Conservation (phyloP, 2,113 vertebrate species). For the Tenebrosternarchus preto region DNA sequence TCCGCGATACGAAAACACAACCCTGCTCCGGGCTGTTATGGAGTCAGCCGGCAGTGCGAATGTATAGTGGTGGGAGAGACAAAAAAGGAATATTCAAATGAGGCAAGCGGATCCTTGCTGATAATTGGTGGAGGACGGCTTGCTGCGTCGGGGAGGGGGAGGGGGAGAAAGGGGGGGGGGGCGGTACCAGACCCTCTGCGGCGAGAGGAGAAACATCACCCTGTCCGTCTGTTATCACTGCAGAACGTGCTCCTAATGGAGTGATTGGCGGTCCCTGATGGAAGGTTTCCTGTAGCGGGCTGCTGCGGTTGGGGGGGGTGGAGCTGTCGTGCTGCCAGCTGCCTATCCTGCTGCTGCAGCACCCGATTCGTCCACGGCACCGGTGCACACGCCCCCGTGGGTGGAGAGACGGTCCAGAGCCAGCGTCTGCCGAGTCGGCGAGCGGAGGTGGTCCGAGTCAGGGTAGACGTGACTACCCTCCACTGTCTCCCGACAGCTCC, state of each 20-base stretch:
- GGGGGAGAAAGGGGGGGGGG: not conserved
- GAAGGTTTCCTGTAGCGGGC: slow-evolving; percentile 42
- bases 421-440: not conserved
- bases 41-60: slow-evolving; percentile 32
- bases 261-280: slow-evolving; percentile 62
- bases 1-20: slow-evolving; percentile 40
- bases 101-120: not conserved
- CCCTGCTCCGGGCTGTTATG: slow-evolving; percentile 42
- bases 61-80: slow-evolving; percentile 22
- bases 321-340: slow-evolving; percentile 53
- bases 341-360: slow-evolving; percentile 50
- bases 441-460: not conserved
- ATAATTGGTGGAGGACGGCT: slow-evolving; percentile 50
- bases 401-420: slow-evolving; percentile 4
- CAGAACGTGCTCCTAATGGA: slow-evolving; percentile 51
- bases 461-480: not conserved
- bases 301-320: slow-evolving; percentile 27
- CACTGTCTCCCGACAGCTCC: not conserved
- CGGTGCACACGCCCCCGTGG: slow-evolving; percentile 17
- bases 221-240: slow-evolving; percentile 20
- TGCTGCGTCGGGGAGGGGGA: not conserved
- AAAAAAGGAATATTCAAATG: slow-evolving; percentile 28
- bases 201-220: not conserved
- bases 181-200: not conserved
- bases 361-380: slow-evolving; percentile 54